These are phyloP conservation scores for Anabas testudineus DNA, from an alignment of 2,797 vertebrate species.

Conservation along the genomic window DNA sequence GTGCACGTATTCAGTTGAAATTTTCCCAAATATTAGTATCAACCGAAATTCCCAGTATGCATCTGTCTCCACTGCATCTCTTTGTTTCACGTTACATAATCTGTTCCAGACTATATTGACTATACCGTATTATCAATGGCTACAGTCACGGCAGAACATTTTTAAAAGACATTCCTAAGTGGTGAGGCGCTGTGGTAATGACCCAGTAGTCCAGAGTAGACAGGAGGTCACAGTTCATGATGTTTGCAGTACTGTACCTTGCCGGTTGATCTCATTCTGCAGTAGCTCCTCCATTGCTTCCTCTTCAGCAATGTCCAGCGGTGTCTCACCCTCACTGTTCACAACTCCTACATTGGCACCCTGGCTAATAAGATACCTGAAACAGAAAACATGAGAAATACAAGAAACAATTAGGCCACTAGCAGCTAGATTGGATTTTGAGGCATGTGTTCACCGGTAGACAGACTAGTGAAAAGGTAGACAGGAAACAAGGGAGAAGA, in stretches of 20 bases:
- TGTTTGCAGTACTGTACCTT: slow-evolving; percentile 85
- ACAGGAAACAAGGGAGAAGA: too few relatives aligned
- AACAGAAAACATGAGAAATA: neutral
- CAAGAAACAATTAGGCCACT: neutral
- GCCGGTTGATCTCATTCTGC: slow-evolving; percentile 97
- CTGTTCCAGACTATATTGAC: too few relatives aligned
- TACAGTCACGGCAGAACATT: neutral
- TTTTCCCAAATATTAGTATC: neutral
- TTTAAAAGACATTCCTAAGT: neutral
- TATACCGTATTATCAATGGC: neutral
- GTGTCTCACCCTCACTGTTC: slow-evolving; percentile 98
- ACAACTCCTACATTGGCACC: slow-evolving; percentile 96
- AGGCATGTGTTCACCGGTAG: too few relatives aligned
- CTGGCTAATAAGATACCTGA: slow-evolving; percentile 95
- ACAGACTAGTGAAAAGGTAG: too few relatives aligned
- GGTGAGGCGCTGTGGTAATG: neutral
- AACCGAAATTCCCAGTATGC: neutral
- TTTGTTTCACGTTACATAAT: neutral
- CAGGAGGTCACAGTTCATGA: neutral
- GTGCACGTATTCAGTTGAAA: neutral
- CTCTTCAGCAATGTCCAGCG: slow-evolving; percentile 98
- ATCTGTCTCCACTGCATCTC: neutral
- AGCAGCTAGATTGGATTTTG: too few relatives aligned
- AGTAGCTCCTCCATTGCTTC: slow-evolving; percentile 98
- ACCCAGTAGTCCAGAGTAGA: neutral